Evolutionary conservation across 2,113 vertebrate genomes (phyloP).

Genomic region (Menura novaehollandiae): DNA sequence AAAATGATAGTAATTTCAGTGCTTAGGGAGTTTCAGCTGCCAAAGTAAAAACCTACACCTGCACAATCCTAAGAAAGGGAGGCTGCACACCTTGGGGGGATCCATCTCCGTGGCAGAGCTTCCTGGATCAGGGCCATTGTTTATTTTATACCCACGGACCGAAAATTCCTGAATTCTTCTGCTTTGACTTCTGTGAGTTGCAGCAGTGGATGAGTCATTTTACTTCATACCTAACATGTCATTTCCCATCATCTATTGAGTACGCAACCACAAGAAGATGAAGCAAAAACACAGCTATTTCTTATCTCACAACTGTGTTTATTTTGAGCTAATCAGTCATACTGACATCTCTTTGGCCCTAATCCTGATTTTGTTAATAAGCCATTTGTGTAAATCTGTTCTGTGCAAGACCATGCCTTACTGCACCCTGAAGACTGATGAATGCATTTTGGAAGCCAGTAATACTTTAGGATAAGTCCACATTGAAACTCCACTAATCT

Average conservation of each 20-base stretch:
- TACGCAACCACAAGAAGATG: conserved; percentile 40
- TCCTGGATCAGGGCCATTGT: conserved; percentile 24
- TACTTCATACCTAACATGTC: conserved; percentile 36
- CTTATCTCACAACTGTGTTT: conserved; percentile 68
- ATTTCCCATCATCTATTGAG: conserved; percentile 44
- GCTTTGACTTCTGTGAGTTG: neutral
- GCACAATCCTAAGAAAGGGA: neutral
- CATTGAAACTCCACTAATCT: conserved; percentile 50
- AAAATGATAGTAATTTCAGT: neutral
- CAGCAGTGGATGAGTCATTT: conserved; percentile 34
- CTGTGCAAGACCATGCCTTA: conserved; percentile 26
- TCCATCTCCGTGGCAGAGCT: neutral
- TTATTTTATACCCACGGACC: conserved; percentile 25
- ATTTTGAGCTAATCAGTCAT: conserved; percentile 62
- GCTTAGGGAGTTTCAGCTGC: neutral
- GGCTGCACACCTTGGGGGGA: neutral
- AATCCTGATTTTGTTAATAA: conserved; percentile 41
- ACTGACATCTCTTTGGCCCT: conserved; percentile 64
- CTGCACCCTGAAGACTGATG: conserved; percentile 58
- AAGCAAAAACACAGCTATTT: conserved; percentile 39
- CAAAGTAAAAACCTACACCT: conserved; percentile 17
- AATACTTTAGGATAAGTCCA: conserved; percentile 64
- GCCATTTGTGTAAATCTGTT: conserved; percentile 52
- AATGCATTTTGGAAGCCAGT: conserved; percentile 64
- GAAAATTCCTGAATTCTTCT: conserved; percentile 34